Conservation (phyloP, 2,113 vertebrate genomes). For the Sisor rabdophorus region DNA sequence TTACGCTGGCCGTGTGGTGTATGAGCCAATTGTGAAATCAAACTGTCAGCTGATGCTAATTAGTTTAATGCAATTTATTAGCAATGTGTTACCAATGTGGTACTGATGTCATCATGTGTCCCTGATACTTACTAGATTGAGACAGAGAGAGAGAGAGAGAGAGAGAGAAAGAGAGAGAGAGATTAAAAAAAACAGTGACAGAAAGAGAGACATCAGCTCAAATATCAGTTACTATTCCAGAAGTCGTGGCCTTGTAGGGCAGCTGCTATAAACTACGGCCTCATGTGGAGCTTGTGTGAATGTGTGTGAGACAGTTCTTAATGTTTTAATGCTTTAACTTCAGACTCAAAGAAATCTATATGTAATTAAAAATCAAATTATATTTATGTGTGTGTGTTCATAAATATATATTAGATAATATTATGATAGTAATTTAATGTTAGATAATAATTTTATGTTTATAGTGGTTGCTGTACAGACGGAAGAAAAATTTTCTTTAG, state of each 20-base stretch:
- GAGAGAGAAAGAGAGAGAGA: slow-evolving; percentile 56
- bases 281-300: slow-evolving; percentile 45
- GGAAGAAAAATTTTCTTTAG: no score
- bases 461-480: background rate
- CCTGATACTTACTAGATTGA: background rate
- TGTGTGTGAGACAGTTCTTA: background rate
- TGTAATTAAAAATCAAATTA: no score
- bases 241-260: slow-evolving; percentile 78
- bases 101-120: slow-evolving; percentile 18
- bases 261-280: slow-evolving; percentile 78
- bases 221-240: slow-evolving; percentile 80
- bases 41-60: slow-evolving; percentile 18
- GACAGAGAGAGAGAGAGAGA: slow-evolving; percentile 43
- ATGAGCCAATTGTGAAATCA: background rate
- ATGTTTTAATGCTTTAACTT: background rate
- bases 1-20: background rate
- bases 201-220: slow-evolving; percentile 63
- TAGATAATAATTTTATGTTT: no score
- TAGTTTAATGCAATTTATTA: background rate
- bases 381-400: no score
- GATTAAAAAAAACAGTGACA: slow-evolving; percentile 54
- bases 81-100: background rate
- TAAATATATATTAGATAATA: no score
- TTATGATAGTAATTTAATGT: no score
- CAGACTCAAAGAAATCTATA: background rate